A percentile compares a stretch with the other conserved stretches of the same genome.
These are phyloP conservation scores for Capromys pilorides DNA, from an alignment of 2,797 vertebrate species.

Conservation along the genomic window DNA sequence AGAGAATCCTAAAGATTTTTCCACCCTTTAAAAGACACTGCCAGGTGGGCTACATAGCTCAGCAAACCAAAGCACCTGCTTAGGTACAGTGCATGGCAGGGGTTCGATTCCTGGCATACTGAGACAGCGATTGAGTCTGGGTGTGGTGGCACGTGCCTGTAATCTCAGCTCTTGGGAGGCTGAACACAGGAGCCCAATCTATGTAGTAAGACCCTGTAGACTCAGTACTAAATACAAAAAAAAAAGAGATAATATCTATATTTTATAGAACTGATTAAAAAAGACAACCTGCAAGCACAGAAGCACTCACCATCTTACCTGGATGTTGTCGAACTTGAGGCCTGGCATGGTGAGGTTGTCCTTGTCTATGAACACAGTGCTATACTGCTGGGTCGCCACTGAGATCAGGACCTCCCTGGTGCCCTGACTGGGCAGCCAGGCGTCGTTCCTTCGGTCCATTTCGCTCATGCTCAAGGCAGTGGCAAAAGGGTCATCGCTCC, in stretches of 20 bases:
- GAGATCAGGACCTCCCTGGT: constrained; percentile 91
- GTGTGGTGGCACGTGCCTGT: too few species aligned
- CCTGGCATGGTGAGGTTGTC: constrained; percentile 96
- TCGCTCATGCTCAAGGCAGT: constrained; percentile 97
- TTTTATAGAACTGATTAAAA: neutral
- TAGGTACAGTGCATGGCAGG: too few species aligned
- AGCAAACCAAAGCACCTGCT: too few species aligned
- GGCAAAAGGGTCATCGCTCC: constrained; percentile 94
- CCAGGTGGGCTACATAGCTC: too few species aligned
- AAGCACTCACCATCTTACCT: constrained; percentile 85
- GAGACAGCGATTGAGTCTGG: too few species aligned
- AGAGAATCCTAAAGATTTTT: neutral
- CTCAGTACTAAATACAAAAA: too few species aligned
- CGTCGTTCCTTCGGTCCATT: constrained; percentile 94
- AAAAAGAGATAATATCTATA: too few species aligned
- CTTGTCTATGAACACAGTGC: constrained; percentile 89
- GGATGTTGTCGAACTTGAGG: constrained; percentile 98
- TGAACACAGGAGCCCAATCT: too few species aligned
- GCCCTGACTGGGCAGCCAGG: constrained; percentile 94
- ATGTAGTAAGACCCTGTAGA: too few species aligned
- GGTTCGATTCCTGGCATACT: too few species aligned
- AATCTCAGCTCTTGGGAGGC: too few species aligned
- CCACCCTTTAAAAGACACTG: neutral
- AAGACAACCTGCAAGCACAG: rapidly evolving
- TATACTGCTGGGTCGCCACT: constrained; percentile 92